Conservation (phyloP, 2,888 invertebrate genomes). For the Dynastes hyllus region DNA sequence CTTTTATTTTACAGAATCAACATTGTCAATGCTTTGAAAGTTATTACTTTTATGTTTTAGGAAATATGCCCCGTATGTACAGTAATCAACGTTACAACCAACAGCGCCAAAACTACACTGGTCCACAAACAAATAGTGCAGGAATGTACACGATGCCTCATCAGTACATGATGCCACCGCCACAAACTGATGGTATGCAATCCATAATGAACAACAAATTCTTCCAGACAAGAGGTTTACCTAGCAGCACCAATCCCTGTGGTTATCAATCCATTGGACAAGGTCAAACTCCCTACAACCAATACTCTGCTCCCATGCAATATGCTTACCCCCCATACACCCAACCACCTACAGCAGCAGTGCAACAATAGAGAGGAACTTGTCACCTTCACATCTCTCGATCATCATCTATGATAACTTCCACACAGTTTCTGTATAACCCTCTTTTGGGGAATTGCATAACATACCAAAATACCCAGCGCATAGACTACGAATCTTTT, state of each 20-base stretch:
- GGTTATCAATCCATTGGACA: slow-evolving; percentile 77
- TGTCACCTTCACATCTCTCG: slow-evolving; percentile 49
- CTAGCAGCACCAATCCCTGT: slow-evolving; percentile 74
- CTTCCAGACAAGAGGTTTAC: slow-evolving; percentile 79
- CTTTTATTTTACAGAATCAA: too few species aligned
- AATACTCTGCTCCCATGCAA: slow-evolving; percentile 80
- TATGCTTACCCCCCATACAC: slow-evolving; percentile 76
- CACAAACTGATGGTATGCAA: slow-evolving; percentile 71
- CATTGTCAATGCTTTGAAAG: too few species aligned
- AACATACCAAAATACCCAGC: slow-evolving; percentile 27
- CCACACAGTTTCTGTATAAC: slow-evolving; percentile 31
- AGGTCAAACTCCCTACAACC: slow-evolving; percentile 72
- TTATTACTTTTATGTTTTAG: slow-evolving; percentile 40
- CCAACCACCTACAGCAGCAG: slow-evolving; percentile 78
- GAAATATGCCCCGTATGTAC: slow-evolving; percentile 56
- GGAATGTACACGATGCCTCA: slow-evolving; percentile 68
- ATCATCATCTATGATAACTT: slow-evolving; percentile 15
- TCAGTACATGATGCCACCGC: slow-evolving; percentile 70
- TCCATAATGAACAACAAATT: slow-evolving; percentile 81
- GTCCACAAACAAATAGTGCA: slow-evolving; percentile 64
- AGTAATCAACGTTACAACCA: slow-evolving; percentile 58
- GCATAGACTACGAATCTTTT: slow-evolving; percentile 17
- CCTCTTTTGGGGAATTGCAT: slow-evolving; percentile 1
- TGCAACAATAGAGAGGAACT: slow-evolving; percentile 77
- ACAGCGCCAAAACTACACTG: slow-evolving; percentile 65